These are phyloP conservation scores for Aphis craccivora DNA, from an alignment of 1,140 invertebrate genomes.

Conservation along the genomic window DNA sequence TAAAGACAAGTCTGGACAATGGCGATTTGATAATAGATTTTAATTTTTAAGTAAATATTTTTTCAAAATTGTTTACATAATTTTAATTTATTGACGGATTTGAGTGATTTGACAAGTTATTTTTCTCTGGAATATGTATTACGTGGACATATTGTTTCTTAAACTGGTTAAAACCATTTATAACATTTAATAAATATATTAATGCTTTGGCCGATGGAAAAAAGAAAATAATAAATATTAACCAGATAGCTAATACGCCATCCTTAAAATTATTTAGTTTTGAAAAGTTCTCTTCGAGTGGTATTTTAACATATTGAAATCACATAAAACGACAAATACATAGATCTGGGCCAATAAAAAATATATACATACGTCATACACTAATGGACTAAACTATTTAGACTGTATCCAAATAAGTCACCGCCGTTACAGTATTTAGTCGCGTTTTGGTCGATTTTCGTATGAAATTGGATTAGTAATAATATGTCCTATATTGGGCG, in stretches of 20 bases:
- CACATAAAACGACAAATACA: neutral
- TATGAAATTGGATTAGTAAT: neutral
- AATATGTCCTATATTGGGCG: neutral
- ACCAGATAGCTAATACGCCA: neutral
- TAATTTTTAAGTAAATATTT: neutral
- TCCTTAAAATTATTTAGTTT: neutral
- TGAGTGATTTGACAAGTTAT: neutral
- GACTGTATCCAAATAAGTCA: neutral
- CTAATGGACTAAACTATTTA: neutral
- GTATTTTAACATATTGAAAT: neutral
- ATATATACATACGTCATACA: neutral
- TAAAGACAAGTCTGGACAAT: neutral
- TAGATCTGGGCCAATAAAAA: neutral
- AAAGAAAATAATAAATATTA: constrained; percentile 4
- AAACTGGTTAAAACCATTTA: neutral
- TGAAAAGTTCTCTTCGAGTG: neutral
- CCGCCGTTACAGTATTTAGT: neutral
- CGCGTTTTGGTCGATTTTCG: constrained; percentile 21
- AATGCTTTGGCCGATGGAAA: neutral
- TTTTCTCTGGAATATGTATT: neutral
- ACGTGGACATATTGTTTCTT: neutral
- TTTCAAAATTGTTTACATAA: neutral
- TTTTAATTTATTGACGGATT: neutral
- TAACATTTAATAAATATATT: neutral
- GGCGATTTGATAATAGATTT: neutral